Conservation (phyloP, 2,888 invertebrate genomes). For the Coenonympha arcania region DNA sequence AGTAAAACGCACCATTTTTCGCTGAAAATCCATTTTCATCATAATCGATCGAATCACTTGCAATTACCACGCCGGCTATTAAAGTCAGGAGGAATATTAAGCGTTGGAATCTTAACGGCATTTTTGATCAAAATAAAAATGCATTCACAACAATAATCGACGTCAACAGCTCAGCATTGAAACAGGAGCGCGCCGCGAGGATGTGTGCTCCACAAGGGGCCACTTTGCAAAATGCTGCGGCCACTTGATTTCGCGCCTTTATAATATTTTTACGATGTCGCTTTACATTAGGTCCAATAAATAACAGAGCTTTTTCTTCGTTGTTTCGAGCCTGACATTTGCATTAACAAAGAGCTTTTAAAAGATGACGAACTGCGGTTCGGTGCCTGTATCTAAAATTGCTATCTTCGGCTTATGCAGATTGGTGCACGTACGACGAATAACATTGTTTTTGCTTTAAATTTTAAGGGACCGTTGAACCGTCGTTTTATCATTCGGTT, state of each 20-base stretch:
- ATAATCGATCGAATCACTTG: slow-evolving; percentile 45
- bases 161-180: slow-evolving; percentile 24
- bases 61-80: slow-evolving; percentile 44
- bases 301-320: slow-evolving; percentile 69
- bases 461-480: slow-evolving; percentile 21
- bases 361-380: slow-evolving; percentile 53
- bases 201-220: slow-evolving; percentile 64
- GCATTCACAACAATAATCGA: slow-evolving; percentile 46
- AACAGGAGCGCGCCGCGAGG: slow-evolving; percentile 46
- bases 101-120: slow-evolving; percentile 17
- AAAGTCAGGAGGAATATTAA: slow-evolving; percentile 41
- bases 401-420: slow-evolving; percentile 41
- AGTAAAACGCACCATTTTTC: slow-evolving; percentile 58
- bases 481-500: slow-evolving; percentile 10
- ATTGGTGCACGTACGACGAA: slow-evolving; percentile 23
- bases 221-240: slow-evolving; percentile 67
- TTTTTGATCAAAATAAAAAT: slow-evolving; percentile 25
- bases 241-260: slow-evolving; percentile 58
- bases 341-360: slow-evolving; percentile 47
- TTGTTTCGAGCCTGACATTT: slow-evolving; percentile 56
- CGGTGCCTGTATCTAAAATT: slow-evolving; percentile 39
- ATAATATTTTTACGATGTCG: slow-evolving; percentile 66
- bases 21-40: slow-evolving; percentile 51
- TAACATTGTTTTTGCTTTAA: slow-evolving; percentile 9
- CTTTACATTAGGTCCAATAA: slow-evolving; percentile 63